Base-by-base conservation (phyloP, 2,113 vertebrate genomes). In the Lasiurus borealis region DNA sequence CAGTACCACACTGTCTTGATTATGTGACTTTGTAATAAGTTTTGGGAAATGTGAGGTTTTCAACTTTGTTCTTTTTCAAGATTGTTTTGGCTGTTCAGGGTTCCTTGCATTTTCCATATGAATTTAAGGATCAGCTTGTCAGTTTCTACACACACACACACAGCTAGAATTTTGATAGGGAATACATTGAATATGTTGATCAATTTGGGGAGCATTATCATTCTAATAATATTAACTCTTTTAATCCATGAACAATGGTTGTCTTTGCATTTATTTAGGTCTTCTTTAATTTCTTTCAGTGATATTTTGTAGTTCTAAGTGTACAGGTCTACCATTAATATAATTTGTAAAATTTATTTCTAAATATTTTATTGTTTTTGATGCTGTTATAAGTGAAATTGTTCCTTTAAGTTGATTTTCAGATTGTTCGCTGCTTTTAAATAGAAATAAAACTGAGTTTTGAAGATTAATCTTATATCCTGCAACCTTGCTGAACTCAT, bases 331-430 rank as follows among this genome's bases (percentile, higher is more conserved):
- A 86, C 23, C 27, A 80, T 71, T 78, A 62, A 86, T 59, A 78
- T 69, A 21, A 54, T 69, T 44, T 86, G 23, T 86, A 57, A 71
- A 31, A 36, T 50, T 71, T 48, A 93, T 78, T 78, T 40, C 31
- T 59, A 71, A 69, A 50, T 77, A 23, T 80, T 59, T 85, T 71
- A 34, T 59, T 29, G 4, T 13, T 80, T 78, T 59, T 50, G 50
- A 48, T 93, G 19, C 64, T 18, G 31, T 48, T 59, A 31, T 36
- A 59, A 29, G 23, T 80, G 31, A 40, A 78, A 48, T 54, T 78
- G 52, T 78, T 71, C 23, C 48, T 7, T 80, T 93, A 80, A 71
- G 69, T 78, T 86, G n/a, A 71, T 59, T 80, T 90, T 80, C 57
- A 71, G 23, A 31, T 71, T 59, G 50, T 80, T 81, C 31, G 16